A percentile compares a stretch with the other conserved stretches of the same genome.
These are phyloP conservation scores for Myripristis murdjan DNA, from an alignment of 2,797 vertebrate species.

Conservation along the genomic window DNA sequence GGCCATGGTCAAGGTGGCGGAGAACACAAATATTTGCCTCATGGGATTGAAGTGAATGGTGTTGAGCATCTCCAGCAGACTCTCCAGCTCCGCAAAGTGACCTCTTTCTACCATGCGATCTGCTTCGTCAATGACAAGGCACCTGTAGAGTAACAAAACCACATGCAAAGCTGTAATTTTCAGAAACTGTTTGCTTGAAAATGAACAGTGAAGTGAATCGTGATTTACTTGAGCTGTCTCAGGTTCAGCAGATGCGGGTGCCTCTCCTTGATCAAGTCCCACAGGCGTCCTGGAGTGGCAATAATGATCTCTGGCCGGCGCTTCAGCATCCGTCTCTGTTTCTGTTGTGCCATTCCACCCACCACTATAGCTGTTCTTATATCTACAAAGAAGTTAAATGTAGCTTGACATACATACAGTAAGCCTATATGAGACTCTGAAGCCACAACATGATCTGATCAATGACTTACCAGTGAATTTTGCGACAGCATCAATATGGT, in stretches of 20 bases:
- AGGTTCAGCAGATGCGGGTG: slow-evolving; percentile 93
- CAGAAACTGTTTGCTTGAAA: background rate
- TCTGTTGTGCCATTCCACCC: slow-evolving; percentile 95
- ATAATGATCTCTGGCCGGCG: slow-evolving; percentile 93
- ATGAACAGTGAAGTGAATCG: background rate
- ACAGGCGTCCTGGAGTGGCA: slow-evolving; percentile 95
- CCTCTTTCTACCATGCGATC: slow-evolving; percentile 98
- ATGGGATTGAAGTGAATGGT: slow-evolving; percentile 90
- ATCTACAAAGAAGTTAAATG: slow-evolving; percentile 78
- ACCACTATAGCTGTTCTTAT: slow-evolving; percentile 94
- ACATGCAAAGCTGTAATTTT: background rate
- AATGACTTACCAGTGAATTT: slow-evolving; percentile 91
- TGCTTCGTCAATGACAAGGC: slow-evolving; percentile 97
- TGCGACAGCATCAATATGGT: slow-evolving; percentile 95
- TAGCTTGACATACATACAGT: slow-evolving; percentile 3
- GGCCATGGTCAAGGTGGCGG: slow-evolving; percentile 94
- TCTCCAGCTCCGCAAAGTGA: slow-evolving; percentile 95
- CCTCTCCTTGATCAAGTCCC: slow-evolving; percentile 93
- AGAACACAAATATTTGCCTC: slow-evolving; percentile 96
- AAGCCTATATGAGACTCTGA: background rate
- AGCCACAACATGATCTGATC: rapidly evolving
- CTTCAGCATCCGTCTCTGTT: slow-evolving; percentile 92
- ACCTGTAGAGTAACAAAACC: slow-evolving; percentile 80
- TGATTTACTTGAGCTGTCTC: slow-evolving; percentile 89
- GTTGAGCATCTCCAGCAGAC: slow-evolving; percentile 93